phyloP scores from a whole-genome alignment of 2,888 invertebrate genomes.

The Lasioglossum marginatum region DNA sequence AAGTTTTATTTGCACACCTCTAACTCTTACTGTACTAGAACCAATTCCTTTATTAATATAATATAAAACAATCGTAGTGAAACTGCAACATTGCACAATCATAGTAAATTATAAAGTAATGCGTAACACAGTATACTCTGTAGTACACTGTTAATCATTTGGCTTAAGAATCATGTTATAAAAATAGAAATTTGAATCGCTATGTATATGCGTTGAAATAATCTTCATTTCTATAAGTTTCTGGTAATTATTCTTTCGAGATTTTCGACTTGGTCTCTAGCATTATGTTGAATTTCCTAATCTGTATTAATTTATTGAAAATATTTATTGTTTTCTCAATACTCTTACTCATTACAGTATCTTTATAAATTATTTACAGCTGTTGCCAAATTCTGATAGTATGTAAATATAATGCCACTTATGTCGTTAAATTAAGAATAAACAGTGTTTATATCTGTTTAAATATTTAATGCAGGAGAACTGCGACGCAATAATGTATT shows the following conservation, averaged over 20 bases:
- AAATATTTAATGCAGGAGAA: slow-evolving; percentile 40
- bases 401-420: neutral
- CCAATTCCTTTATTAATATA: slow-evolving; percentile 40
- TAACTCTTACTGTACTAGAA: slow-evolving; percentile 66
- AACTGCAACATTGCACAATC: slow-evolving; percentile 31
- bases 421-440: slow-evolving; percentile 8
- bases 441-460: slow-evolving; percentile 30
- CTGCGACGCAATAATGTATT: slow-evolving; percentile 64
- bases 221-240: slow-evolving; percentile 29
- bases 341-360: slow-evolving; percentile 27
- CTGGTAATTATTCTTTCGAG: slow-evolving; percentile 23
- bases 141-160: slow-evolving; percentile 10
- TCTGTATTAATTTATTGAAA: slow-evolving; percentile 4
- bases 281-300: neutral
- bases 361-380: slow-evolving; percentile 2
- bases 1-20: slow-evolving; percentile 25
- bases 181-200: slow-evolving; percentile 16
- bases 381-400: slow-evolving; percentile 5
- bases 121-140: neutral
- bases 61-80: slow-evolving; percentile 39
- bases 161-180: slow-evolving; percentile 34
- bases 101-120: neutral
- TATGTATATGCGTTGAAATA: slow-evolving; percentile 14
- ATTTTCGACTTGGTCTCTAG: slow-evolving; percentile 11
- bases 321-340: slow-evolving; percentile 10